phyloP scores from a whole-genome alignment of 30 jellyfish, hydroid and myxozoan species.

The Cassiopea xamachana region DNA sequence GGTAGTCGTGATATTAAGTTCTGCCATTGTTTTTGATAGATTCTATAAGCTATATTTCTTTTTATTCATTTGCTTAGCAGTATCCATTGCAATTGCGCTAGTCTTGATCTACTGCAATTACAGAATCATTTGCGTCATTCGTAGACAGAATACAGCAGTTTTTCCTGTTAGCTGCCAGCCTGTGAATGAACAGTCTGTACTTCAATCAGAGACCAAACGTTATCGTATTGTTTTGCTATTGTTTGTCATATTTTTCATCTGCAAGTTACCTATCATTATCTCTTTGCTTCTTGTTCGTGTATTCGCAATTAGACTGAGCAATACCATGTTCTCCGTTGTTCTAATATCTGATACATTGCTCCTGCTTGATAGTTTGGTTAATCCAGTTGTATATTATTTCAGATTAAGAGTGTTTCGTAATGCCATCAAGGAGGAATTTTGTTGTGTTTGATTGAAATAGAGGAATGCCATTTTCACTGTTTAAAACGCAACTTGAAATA shows the following conservation, averaged over 20 bases:
- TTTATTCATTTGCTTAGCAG: background rate
- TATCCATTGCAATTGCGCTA: background rate
- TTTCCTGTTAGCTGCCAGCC: background rate
- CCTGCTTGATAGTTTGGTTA: slow-evolving; percentile 7
- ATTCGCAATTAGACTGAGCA: too few species aligned
- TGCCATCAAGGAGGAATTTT: slow-evolving; percentile 1
- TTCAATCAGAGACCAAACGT: background rate
- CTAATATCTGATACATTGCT: too few species aligned
- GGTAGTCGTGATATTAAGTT: background rate
- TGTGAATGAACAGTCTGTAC: background rate
- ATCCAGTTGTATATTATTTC: slow-evolving; percentile 19
- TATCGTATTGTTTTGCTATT: background rate
- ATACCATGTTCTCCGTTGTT: too few species aligned
- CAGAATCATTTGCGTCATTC: background rate
- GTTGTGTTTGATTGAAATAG: background rate
- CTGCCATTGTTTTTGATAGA: background rate
- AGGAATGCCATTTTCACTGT: too few species aligned
- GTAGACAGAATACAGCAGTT: background rate
- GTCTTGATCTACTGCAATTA: background rate
- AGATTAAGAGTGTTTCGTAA: slow-evolving; percentile 4
- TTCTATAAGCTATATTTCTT: too few species aligned
- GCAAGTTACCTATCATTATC: background rate
- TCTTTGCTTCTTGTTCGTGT: too few species aligned
- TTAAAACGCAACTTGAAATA: too few species aligned
- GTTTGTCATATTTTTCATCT: background rate